Conservation (phyloP, 2,797 vertebrate species). For the Geotrypetes seraphini region DNA sequence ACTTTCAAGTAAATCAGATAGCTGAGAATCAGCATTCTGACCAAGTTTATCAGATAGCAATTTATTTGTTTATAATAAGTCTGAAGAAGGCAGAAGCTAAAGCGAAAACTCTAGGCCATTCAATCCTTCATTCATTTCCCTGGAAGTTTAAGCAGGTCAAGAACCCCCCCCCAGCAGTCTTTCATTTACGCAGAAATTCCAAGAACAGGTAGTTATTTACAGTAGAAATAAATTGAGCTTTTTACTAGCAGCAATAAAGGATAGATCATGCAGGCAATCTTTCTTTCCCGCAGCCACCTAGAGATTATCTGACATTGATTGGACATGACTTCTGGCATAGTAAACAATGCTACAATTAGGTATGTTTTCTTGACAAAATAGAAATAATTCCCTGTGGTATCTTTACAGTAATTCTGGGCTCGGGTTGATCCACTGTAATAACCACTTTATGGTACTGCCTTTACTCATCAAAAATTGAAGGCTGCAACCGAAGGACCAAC, state of each 20-base stretch:
- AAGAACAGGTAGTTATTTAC: conserved; percentile 5
- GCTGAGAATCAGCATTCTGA: no score
- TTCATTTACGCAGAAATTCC: conserved; percentile 19
- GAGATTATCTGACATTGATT: conserved; percentile 24
- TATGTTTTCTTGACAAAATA: conserved; percentile 23
- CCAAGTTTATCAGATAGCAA: no score
- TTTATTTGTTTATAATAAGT: no score
- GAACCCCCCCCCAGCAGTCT: background rate
- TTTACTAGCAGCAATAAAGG: conserved; percentile 8
- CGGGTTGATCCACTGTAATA: conserved; percentile 9
- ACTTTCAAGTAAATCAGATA: no score
- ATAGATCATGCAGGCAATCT: conserved; percentile 7
- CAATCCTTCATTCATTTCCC: conserved; percentile 12
- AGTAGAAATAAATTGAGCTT: conserved; percentile 13
- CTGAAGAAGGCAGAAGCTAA: no score
- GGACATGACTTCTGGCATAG: conserved; percentile 14
- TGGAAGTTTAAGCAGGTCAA: conserved; percentile 15
- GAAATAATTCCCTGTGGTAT: background rate
- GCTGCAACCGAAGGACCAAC: background rate
- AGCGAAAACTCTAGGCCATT: background rate
- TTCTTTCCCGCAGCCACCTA: conserved; percentile 1
- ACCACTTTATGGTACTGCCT: conserved; percentile 3
- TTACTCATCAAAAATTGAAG: conserved; percentile 20
- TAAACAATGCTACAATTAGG: conserved; percentile 23
- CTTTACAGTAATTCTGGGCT: conserved; percentile 8